Base-by-base conservation (phyloP, 2,888 invertebrate species). In the Odontomyia ornata region DNA sequence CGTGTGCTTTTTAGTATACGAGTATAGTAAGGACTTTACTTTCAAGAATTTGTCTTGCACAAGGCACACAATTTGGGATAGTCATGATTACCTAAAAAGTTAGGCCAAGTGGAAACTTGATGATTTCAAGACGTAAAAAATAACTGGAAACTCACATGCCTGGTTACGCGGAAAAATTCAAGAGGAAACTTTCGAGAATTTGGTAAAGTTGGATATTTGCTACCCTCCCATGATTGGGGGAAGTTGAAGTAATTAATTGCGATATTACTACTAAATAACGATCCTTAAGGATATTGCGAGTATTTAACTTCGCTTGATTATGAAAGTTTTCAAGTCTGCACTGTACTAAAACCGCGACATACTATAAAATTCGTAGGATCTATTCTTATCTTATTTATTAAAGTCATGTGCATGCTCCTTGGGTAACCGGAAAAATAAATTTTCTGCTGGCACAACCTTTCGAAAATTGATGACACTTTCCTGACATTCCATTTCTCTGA, bases 61-160 rank as follows among this genome's bases (percentile, higher is more conserved):
- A 9, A 36, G 36, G 36, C 36, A 36, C 36, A 36, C 36, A 36
- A 36, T 3, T 36, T 36, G 36, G 36, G 23, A 30, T 15, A 65
- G 65, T n/a, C 30, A 65, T 65, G 65, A 65, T 65, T 65, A 65
- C 43, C 65, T 43, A 30, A 64, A 64, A 64, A 64, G 64, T 64
- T 64, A 1, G 11, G 27, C 15, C 64, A 64, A 64, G 64, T 64
- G 64, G 64, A 64, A 64, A 64, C 28, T 64, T 64, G 13, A 30
- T 64, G 27, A 30, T 64, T 64, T 30, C 15, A 13, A 60, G 21
- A 25, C 60, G 60, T n/a, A 60, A 25, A 21, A 25, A 25, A 13
- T 18, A 21, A 0, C n/a, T 18, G 52, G 15, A 52, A 52, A 52
- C 5, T 18, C 15, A 52, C 15, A 52, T 1, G 18, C 5, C 15